A percentile compares a stretch with the other conserved stretches of the same genome.
phyloP scores from a whole-genome alignment of 2,113 vertebrate genomes.

The Psittacula cyanocephala region DNA sequence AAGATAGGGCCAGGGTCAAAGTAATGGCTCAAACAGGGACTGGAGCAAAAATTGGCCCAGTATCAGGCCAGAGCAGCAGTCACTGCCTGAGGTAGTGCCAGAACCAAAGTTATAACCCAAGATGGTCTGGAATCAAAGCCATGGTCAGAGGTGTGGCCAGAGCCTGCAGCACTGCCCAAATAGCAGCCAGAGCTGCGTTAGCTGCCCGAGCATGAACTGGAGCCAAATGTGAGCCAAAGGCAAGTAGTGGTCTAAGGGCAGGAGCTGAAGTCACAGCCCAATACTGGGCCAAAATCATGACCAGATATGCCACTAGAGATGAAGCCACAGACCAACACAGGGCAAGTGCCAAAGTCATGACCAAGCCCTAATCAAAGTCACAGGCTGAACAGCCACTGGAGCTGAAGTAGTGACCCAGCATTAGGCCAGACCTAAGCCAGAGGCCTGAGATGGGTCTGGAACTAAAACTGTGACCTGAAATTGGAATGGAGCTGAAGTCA shows the following conservation, averaged over 20 bases:
- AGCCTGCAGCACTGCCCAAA: not conserved
- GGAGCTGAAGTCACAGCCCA: not conserved
- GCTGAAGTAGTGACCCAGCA: not conserved
- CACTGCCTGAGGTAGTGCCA: not conserved
- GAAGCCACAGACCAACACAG: not conserved
- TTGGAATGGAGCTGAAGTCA: not conserved
- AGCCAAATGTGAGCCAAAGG: not conserved
- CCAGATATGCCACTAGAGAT: not conserved
- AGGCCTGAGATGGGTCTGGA: not conserved
- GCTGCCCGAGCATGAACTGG: not conserved
- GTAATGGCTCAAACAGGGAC: not conserved
- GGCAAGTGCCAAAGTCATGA: not conserved
- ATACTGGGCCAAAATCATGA: not conserved
- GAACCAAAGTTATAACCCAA: not conserved
- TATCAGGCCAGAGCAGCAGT: not conserved
- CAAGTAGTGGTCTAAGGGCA: not conserved
- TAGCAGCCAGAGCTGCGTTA: not conserved
- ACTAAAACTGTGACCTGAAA: not conserved
- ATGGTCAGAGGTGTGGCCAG: not conserved
- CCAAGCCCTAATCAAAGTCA: not conserved
- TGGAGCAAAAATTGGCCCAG: not conserved
- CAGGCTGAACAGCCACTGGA: not conserved
- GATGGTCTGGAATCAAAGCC: not conserved
- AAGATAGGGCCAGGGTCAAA: not conserved
- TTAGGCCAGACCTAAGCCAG: not conserved